Base-by-base conservation (phyloP, 2,113 vertebrate genomes). In the Heterotis niloticus region DNA sequence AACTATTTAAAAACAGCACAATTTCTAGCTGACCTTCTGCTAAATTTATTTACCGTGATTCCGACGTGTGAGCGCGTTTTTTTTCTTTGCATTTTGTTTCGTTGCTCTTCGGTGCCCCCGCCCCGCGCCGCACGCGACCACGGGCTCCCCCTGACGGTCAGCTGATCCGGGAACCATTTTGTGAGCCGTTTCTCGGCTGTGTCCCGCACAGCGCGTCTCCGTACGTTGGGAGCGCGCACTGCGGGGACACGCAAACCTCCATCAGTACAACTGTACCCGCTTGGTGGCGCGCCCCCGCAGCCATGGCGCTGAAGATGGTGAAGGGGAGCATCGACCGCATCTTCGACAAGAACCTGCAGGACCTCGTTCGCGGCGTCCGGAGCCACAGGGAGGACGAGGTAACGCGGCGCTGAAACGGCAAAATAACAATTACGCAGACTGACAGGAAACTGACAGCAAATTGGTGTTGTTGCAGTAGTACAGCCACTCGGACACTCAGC, bases 341-440 rank as follows among this genome's bases (percentile, higher is more conserved):
- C 96, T 99, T 99, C 87, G 97, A 99, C 88, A 99, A 99, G 93
- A 99, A 99, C 84, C 93, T 99, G 60, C 97, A 99, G 88, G 97
- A 99, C 86, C 93, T 99, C 89, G 97, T 99, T 88, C 95, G 97
- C 89, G 97, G 97, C 83, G 98, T 99, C 81, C 94, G 97, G 87
- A 99, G 98, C 84, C 97, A 99, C 89, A 99, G 99, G 89, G 97
- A 99, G 81, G 97, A 99, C 82, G 97, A 99, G 97, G 97, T 99
- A 91, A 94, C 90, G 67, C 26, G 54, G 69, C 59, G 26, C 62
- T 24, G 20, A 44, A 7, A 44, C n/a, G n/a, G 34, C 34, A 44
- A 44, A n/a, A n/a, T n/a, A n/a, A n/a, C n/a, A n/a, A n/a, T n/a
- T n/a, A n/a, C 34, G 7, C 34, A 44, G 34, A 4, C 34, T 44